phyloP scores from a whole-genome alignment of 2,113 vertebrate genomes.

The Phasianus colchicus region DNA sequence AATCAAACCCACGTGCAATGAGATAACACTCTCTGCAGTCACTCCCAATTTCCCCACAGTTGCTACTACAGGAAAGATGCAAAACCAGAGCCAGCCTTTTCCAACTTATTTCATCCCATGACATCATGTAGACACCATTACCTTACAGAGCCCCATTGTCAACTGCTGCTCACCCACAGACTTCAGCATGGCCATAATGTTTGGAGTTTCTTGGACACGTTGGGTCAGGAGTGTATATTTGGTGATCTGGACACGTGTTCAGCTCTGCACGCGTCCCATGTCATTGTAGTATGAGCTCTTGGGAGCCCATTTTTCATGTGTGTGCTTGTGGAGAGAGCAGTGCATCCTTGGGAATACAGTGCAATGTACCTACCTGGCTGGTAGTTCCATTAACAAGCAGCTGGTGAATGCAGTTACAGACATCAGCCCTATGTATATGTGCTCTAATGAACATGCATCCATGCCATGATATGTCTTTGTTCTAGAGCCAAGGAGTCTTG shows the following conservation, averaged over 20 bases:
- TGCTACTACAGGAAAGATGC: background rate
- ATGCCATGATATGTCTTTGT: background rate
- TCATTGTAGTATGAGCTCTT: background rate
- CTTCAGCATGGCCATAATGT: accelerated
- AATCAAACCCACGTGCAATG: background rate
- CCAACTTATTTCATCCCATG: background rate
- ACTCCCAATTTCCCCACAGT: background rate
- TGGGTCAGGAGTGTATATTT: background rate
- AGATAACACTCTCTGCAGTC: background rate
- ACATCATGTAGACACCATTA: background rate
- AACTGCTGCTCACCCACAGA: background rate
- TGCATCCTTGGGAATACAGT: background rate
- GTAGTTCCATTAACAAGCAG: background rate
- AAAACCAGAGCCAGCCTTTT: background rate
- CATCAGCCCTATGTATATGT: accelerated
- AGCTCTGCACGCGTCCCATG: background rate
- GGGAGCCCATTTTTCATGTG: background rate
- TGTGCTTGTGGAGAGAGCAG: background rate
- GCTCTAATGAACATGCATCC: background rate
- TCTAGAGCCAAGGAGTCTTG: background rate
- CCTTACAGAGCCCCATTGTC: background rate
- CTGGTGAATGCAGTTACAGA: background rate
- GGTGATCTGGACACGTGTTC: background rate
- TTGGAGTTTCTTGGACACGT: accelerated
- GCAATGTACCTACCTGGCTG: background rate